Percentiles rank a stretch among this genome's conserved stretches.
Conservation (phyloP, 1,140 invertebrate species). For the Gryon sp. region DNA sequence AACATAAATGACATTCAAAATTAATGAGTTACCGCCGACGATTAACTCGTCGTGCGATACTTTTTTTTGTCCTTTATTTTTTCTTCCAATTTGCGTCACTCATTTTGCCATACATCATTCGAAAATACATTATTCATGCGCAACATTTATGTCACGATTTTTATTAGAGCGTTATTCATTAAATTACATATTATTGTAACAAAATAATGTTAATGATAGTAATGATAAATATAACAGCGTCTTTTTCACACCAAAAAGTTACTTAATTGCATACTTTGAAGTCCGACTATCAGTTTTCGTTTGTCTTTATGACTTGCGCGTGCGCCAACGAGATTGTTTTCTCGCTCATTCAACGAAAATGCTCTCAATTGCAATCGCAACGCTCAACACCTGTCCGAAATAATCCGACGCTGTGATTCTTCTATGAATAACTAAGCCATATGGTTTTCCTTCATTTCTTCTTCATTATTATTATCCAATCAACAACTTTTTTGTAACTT, state of each 20-base stretch:
- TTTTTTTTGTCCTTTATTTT: neutral
- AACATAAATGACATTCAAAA: constrained; percentile 44
- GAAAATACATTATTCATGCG: no score
- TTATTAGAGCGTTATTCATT: no score
- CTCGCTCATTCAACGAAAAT: constrained; percentile 55
- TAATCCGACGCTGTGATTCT: constrained; percentile 46
- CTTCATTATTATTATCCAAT: no score
- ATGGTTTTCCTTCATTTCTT: constrained; percentile 50
- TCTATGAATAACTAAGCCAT: constrained; percentile 54
- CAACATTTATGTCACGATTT: no score
- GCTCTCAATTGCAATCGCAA: constrained; percentile 48
- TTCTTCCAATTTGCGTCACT: neutral
- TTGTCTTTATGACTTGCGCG: constrained; percentile 11
- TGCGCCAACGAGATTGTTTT: constrained; percentile 18
- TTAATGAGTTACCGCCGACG: constrained; percentile 37
- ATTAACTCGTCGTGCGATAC: constrained; percentile 19
- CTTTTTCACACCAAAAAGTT: constrained; percentile 2
- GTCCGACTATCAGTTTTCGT: constrained; percentile 6
- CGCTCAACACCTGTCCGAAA: constrained; percentile 53
- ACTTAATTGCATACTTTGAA: constrained; percentile 24
- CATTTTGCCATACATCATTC: no score
- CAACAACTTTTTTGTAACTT: no score
- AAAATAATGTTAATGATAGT: no score
- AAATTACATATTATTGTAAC: no score
- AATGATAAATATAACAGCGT: no score